phyloP scores from a whole-genome alignment of 2,113 vertebrate species.

The Vidua chalybeata region DNA sequence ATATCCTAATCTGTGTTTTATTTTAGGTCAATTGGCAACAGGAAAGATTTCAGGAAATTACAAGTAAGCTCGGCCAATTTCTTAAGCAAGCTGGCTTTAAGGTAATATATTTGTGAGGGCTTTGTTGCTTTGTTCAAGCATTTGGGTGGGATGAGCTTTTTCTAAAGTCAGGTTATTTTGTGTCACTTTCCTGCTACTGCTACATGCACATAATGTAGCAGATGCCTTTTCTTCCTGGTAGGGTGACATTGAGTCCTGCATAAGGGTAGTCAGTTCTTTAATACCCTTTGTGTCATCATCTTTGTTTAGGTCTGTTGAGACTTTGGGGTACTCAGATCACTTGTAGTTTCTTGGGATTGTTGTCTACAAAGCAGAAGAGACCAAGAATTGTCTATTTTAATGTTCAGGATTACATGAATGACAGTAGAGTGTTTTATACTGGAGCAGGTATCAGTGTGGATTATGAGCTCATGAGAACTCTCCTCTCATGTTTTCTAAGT shows the following conservation, averaged over 20 bases:
- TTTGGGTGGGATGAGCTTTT: neutral
- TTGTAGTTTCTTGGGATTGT: neutral
- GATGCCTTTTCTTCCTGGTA: neutral
- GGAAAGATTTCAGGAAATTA: slow-evolving; percentile 92
- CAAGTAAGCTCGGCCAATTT: slow-evolving; percentile 91
- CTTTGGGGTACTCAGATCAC: neutral
- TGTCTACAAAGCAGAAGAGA: neutral
- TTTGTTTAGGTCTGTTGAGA: neutral
- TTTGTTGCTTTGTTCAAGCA: neutral
- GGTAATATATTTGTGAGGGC: slow-evolving; percentile 72
- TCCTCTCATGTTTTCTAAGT: neutral
- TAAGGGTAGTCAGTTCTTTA: neutral
- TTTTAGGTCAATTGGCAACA: slow-evolving; percentile 92
- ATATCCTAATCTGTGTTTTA: neutral
- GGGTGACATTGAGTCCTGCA: neutral
- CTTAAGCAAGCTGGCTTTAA: slow-evolving; percentile 98
- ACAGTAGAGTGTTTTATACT: neutral
- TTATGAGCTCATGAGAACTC: neutral
- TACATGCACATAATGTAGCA: neutral
- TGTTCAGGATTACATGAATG: neutral
- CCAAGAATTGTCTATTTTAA: neutral
- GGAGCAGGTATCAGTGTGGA: neutral
- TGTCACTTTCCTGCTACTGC: neutral
- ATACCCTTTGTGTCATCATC: neutral
- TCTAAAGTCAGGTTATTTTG: neutral